Percentiles rank a stretch among this genome's conserved stretches.
Conservation (phyloP, 2,797 vertebrate species). For the Psittacula derbiana region DNA sequence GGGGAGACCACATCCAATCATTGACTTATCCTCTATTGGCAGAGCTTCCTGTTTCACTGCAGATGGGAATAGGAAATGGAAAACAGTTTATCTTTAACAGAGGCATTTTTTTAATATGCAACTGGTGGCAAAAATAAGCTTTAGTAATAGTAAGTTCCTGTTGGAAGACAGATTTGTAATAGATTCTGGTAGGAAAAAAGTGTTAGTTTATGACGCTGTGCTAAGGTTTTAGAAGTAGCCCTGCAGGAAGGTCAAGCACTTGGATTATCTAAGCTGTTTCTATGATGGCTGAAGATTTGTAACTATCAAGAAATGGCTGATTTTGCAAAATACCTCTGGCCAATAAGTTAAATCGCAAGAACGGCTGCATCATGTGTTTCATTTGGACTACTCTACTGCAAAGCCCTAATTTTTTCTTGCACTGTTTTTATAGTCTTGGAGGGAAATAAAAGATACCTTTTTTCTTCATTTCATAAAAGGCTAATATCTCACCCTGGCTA, state of each 20-base stretch:
- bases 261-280: background rate
- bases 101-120: constrained; percentile 32
- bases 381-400: background rate
- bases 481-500: background rate
- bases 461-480: background rate
- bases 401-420: background rate
- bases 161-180: background rate
- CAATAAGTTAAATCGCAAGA: constrained; percentile 4
- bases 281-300: background rate
- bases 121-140: constrained; percentile 16
- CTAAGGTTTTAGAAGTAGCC: background rate
- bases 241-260: background rate
- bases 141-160: background rate
- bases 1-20: background rate
- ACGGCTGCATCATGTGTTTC: background rate
- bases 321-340: background rate
- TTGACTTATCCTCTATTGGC: background rate
- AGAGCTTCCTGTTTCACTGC: background rate
- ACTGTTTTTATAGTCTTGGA: background rate
- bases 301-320: constrained; percentile 1
- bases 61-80: background rate
- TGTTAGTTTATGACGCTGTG: background rate
- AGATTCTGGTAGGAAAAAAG: background rate
- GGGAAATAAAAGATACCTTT: background rate
- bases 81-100: background rate